Conservation (phyloP, 2,797 vertebrate genomes). For the Microctenopoma steveboyesi region DNA sequence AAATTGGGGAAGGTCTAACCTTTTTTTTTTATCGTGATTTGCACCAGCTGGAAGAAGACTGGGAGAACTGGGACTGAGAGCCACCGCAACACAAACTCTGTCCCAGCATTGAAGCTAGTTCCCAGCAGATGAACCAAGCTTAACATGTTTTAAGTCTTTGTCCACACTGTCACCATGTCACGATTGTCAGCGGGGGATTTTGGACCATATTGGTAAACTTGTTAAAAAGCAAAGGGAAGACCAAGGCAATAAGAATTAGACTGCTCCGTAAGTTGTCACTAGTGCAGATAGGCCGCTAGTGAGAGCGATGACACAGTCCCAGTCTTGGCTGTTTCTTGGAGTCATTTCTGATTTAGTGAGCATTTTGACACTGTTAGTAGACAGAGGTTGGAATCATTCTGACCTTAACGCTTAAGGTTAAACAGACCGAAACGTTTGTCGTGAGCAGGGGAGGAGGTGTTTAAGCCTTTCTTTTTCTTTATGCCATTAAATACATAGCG, state of each 20-base stretch:
- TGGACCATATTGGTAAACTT: conserved; percentile 64
- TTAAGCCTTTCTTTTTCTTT: conserved; percentile 43
- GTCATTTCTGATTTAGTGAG: conserved; percentile 47
- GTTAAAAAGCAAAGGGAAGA: conserved; percentile 55
- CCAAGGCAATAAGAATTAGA: conserved; percentile 63
- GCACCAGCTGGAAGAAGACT: conserved; percentile 93
- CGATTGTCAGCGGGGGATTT: conserved; percentile 67
- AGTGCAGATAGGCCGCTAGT: conserved; percentile 46
- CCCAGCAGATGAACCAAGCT: conserved; percentile 76
- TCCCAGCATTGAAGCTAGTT: conserved; percentile 67
- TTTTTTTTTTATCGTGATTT: neutral
- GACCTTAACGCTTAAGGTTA: conserved; percentile 45
- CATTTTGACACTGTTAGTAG: conserved; percentile 43
- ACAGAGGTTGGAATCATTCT: conserved; percentile 41
- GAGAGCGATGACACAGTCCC: conserved; percentile 34
- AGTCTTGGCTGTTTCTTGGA: conserved; percentile 51
- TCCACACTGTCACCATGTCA: conserved; percentile 81
- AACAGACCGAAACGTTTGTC: conserved; percentile 39
- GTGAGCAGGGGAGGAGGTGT: conserved; percentile 39
- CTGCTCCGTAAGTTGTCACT: conserved; percentile 51
- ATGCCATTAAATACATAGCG: conserved; percentile 60
- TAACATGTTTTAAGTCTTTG: conserved; percentile 81
- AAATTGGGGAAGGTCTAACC: neutral
- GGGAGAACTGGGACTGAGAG: conserved; percentile 97
- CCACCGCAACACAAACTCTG: conserved; percentile 42